Evolutionary conservation across 1,140 invertebrate genomes (phyloP).

Genomic region (Aphidius gifuensis): DNA sequence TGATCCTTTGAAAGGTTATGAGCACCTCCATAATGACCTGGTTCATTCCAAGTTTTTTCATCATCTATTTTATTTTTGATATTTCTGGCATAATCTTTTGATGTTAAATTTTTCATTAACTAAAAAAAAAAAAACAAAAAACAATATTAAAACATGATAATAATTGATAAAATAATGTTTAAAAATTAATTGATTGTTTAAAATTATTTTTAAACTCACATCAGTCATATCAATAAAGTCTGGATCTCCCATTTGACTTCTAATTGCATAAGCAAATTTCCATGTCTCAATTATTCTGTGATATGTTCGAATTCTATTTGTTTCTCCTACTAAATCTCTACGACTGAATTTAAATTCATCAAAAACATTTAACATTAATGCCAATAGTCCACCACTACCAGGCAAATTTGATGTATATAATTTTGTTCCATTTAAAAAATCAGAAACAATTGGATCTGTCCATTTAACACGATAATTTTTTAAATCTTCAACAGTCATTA

Average conservation of each 20-base stretch:
- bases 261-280: slow-evolving; percentile 86
- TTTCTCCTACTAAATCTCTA: background rate
- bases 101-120: slow-evolving; percentile 59
- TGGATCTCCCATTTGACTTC: slow-evolving; percentile 82
- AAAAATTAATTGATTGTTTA: no score
- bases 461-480: slow-evolving; percentile 62
- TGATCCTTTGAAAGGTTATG: slow-evolving; percentile 60
- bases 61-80: slow-evolving; percentile 65
- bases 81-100: slow-evolving; percentile 52
- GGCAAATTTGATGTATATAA: slow-evolving; percentile 75
- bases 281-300: slow-evolving; percentile 88
- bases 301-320: slow-evolving; percentile 59
- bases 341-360: slow-evolving; percentile 41
- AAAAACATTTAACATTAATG: slow-evolving; percentile 78
- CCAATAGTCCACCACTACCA: slow-evolving; percentile 74
- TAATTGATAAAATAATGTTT: no score
- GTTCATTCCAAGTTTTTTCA: slow-evolving; percentile 64
- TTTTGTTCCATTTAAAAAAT: slow-evolving; percentile 60
- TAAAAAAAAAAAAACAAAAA: slow-evolving; percentile 30
- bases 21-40: slow-evolving; percentile 67
- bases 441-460: slow-evolving; percentile 61
- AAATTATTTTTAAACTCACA: slow-evolving; percentile 47
- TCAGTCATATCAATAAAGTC: slow-evolving; percentile 65
- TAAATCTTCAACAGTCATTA: slow-evolving; percentile 73
- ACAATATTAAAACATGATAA: no score